Conservation (phyloP, 2,113 vertebrate species). For the Dermatemys mawii region DNA sequence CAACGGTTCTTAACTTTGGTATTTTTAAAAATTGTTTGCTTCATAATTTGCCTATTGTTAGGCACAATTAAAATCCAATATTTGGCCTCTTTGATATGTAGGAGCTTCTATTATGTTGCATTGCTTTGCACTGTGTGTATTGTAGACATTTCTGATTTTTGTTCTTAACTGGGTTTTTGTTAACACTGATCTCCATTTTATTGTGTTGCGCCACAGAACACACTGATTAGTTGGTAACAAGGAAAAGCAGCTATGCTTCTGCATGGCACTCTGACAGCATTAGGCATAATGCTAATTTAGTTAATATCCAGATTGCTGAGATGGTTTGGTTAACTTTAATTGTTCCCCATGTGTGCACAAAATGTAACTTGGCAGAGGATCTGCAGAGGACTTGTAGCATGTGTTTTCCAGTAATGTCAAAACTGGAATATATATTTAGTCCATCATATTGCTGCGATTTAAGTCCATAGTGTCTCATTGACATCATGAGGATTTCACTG, state of each 20-base stretch:
- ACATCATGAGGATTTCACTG: neutral
- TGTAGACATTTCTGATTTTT: neutral
- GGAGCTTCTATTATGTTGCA: neutral
- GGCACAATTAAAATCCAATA: neutral
- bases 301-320: neutral
- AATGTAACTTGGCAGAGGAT: neutral
- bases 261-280: neutral
- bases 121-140: neutral
- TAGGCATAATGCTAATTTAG: neutral
- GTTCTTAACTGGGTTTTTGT: neutral
- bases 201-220: neutral
- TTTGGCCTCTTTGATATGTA: neutral
- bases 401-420: neutral
- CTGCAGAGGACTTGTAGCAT: neutral
- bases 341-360: neutral
- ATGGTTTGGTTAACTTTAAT: neutral
- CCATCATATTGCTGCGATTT: too few relatives aligned
- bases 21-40: constrained; percentile 40
- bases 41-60: constrained; percentile 1
- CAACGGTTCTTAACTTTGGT: constrained; percentile 51
- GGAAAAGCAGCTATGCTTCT: neutral
- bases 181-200: neutral
- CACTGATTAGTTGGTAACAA: neutral
- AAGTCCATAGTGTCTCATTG: neutral
- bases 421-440: too few relatives aligned